phyloP scores from a whole-genome alignment of 2,888 invertebrate genomes.

The Gasteruption jaculator region DNA sequence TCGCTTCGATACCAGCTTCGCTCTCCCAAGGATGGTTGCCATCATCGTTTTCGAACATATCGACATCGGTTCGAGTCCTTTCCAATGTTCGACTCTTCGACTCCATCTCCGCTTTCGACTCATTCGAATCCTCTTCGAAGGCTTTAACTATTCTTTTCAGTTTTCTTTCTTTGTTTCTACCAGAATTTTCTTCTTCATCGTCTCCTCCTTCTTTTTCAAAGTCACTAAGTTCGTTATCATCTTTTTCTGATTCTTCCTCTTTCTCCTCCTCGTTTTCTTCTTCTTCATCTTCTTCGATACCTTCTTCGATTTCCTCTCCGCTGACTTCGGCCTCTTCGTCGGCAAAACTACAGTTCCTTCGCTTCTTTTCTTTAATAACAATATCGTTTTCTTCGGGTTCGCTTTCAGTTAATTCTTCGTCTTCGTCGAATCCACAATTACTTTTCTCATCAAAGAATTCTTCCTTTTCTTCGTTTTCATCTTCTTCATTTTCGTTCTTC shows the following conservation, averaged over 20 bases:
- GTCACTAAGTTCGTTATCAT: slow-evolving; percentile 10
- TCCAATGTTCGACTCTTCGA: slow-evolving; percentile 15
- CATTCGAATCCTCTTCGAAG: slow-evolving; percentile 35
- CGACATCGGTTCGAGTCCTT: slow-evolving; percentile 26
- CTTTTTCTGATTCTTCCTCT: slow-evolving; percentile 15
- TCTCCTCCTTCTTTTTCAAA: not conserved
- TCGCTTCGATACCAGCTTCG: slow-evolving; percentile 21
- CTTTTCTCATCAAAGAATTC: slow-evolving; percentile 37
- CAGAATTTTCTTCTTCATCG: slow-evolving; percentile 1
- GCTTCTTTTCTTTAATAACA: slow-evolving; percentile 27
- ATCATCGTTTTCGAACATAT: slow-evolving; percentile 29
- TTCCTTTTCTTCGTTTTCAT: slow-evolving; percentile 47
- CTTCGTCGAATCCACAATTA: slow-evolving; percentile 21
- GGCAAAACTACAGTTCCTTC: slow-evolving; percentile 43
- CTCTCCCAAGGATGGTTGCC: slow-evolving; percentile 22
- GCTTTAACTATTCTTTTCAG: slow-evolving; percentile 34
- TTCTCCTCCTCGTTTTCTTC: slow-evolving; percentile 26
- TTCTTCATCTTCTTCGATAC: slow-evolving; percentile 16
- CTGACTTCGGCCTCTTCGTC: slow-evolving; percentile 56
- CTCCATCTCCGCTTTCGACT: not conserved
- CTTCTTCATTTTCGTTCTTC: slow-evolving; percentile 52
- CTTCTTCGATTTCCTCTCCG: slow-evolving; percentile 52
- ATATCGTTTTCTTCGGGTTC: slow-evolving; percentile 48
- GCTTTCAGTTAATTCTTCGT: slow-evolving; percentile 29
- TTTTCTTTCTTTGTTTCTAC: slow-evolving; percentile 22